A percentile compares a stretch with the other conserved stretches of the same genome.
phyloP scores from a whole-genome alignment of 2,797 vertebrate species.

The Rhinophrynus dorsalis region DNA sequence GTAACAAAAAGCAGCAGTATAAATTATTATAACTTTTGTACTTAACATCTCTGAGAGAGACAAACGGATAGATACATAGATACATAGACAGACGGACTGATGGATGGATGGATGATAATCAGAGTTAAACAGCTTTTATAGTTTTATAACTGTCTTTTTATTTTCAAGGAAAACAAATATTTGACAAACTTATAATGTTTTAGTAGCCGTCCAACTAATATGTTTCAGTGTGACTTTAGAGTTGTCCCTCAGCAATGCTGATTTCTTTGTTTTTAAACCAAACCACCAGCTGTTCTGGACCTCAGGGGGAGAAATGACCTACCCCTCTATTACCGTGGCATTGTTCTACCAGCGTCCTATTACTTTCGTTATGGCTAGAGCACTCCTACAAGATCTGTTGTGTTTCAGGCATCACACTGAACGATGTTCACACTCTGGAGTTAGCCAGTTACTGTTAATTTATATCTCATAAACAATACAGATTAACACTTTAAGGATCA shows the following conservation, averaged over 20 bases:
- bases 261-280: neutral
- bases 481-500: no score
- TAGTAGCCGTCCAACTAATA: neutral
- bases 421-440: neutral
- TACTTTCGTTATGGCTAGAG: neutral
- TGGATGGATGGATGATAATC: no score
- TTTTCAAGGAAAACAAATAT: no score
- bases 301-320: conserved; percentile 2
- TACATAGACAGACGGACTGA: no score
- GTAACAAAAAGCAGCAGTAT: no score
- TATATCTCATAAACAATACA: no score
- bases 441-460: neutral
- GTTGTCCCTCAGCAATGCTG: neutral
- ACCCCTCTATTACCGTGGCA: neutral
- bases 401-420: conserved; percentile 1
- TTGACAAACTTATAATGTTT: neutral
- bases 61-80: no score
- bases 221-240: neutral
- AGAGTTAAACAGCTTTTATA: no score
- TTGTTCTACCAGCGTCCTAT: neutral
- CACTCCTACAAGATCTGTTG: neutral
- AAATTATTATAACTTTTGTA: no score
- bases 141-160: no score
- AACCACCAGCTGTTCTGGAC: conserved; percentile 22
- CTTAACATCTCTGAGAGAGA: no score